Percentiles rank a stretch among this genome's conserved stretches.
Conservation (phyloP, 2,888 invertebrate genomes). For the Aphodius sticticus region DNA sequence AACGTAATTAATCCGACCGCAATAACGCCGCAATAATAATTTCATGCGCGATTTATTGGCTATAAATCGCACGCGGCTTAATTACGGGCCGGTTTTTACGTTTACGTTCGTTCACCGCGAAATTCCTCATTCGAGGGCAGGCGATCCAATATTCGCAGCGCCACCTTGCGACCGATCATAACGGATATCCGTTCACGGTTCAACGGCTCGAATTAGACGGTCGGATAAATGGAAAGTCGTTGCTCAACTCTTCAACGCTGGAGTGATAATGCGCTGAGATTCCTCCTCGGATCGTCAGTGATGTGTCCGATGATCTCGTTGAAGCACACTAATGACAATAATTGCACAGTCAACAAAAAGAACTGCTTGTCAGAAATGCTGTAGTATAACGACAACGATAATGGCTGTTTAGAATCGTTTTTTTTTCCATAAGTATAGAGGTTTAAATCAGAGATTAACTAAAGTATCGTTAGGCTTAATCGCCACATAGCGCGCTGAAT, state of each 20-base stretch:
- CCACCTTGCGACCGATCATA: not conserved
- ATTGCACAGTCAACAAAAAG: too few species aligned
- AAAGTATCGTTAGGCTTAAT: too few species aligned
- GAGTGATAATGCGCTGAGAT: not conserved
- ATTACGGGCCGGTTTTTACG: not conserved
- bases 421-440: too few species aligned
- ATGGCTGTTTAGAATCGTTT: too few species aligned
- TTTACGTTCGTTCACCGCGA: not conserved
- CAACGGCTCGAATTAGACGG: slow-evolving; percentile 17
- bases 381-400: too few species aligned
- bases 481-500: too few species aligned
- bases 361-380: too few species aligned
- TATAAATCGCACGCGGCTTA: not conserved
- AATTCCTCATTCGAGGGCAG: slow-evolving; percentile 5
- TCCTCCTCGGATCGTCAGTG: not conserved
- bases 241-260: slow-evolving; percentile 7
- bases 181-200: slow-evolving; percentile 4
- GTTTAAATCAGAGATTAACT: too few species aligned
- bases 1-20: not conserved
- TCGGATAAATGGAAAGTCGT: slow-evolving; percentile 33
- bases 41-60: not conserved
- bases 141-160: not conserved
- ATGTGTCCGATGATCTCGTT: not conserved
- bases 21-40: not conserved
- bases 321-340: too few species aligned